These are phyloP conservation scores for Thamnophis elegans DNA, from an alignment of 2,797 vertebrate species.

Conservation along the genomic window DNA sequence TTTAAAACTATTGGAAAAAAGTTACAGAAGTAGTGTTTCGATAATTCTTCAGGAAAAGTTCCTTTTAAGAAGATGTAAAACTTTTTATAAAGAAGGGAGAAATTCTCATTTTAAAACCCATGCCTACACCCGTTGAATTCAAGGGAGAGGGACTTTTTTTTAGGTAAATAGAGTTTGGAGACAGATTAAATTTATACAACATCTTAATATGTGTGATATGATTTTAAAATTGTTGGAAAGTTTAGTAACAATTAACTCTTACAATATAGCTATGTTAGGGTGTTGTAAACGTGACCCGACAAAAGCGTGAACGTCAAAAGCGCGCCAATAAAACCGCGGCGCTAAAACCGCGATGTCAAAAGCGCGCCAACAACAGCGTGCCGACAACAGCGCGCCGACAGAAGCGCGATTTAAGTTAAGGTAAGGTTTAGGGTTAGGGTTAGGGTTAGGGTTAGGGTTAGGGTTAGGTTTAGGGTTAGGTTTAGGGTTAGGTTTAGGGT, in stretches of 20 bases:
- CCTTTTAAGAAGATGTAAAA: background rate
- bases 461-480: no score
- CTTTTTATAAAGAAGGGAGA: conserved; percentile 6
- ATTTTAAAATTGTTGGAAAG: background rate
- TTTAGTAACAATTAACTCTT: background rate
- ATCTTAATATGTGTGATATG: background rate
- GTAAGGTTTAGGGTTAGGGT: no score
- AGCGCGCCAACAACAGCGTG: no score
- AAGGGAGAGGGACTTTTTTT: background rate
- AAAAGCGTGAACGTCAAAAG: no score
- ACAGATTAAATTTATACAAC: background rate
- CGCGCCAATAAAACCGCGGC: no score
- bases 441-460: no score
- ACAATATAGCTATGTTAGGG: background rate
- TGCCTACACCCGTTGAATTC: background rate
- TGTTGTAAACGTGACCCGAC: no score
- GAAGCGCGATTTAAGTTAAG: no score
- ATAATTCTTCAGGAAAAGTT: conserved; percentile 23
- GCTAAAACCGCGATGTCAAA: no score
- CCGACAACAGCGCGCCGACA: no score
- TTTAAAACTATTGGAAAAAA: conserved; percentile 33
- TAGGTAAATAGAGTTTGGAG: background rate
- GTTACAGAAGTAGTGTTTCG: background rate
- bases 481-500: no score
- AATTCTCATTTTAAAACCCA: conserved; percentile 13